phyloP scores from a whole-genome alignment of 2,113 vertebrate species.

The Girardinichthys multiradiatus region DNA sequence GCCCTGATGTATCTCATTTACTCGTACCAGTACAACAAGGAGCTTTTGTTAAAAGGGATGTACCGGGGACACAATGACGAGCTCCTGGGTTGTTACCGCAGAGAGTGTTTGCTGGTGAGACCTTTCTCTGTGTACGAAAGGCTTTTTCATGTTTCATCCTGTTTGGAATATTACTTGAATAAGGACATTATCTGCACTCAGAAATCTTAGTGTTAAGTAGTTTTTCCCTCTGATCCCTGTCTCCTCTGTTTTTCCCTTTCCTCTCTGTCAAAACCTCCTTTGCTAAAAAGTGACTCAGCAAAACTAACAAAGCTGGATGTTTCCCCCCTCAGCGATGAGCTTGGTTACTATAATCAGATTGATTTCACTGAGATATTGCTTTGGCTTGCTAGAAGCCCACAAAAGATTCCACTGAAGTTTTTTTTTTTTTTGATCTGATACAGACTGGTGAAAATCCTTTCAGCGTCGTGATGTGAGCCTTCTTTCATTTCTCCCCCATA shows the following conservation, averaged over 20 bases:
- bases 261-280: conserved; percentile 46
- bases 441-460: conserved; percentile 60
- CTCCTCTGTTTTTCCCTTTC: conserved; percentile 41
- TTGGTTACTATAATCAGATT: conserved; percentile 53
- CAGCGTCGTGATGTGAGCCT: conserved; percentile 50
- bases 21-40: conserved; percentile 96
- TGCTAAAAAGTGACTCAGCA: conserved; percentile 61
- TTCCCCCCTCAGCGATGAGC: conserved; percentile 33
- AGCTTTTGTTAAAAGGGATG: conserved; percentile 89
- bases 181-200: not conserved
- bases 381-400: conserved; percentile 57
- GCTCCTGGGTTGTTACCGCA: conserved; percentile 90
- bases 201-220: conserved; percentile 22
- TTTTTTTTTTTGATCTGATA: conserved; percentile 44
- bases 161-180: not conserved
- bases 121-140: not conserved
- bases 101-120: conserved; percentile 96
- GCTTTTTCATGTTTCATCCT: not conserved
- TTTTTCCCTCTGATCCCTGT: conserved; percentile 16
- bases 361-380: conserved; percentile 62
- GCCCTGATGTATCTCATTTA: conserved; percentile 94
- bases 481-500: conserved; percentile 60
- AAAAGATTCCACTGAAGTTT: conserved; percentile 62
- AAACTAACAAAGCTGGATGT: conserved; percentile 32
- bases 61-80: conserved; percentile 92